Evolutionary conservation across 1,140 invertebrate genomes (phyloP), one percentile per base, ranked within the genome.

Genomic region (Hylyphantes graminicola): DNA sequence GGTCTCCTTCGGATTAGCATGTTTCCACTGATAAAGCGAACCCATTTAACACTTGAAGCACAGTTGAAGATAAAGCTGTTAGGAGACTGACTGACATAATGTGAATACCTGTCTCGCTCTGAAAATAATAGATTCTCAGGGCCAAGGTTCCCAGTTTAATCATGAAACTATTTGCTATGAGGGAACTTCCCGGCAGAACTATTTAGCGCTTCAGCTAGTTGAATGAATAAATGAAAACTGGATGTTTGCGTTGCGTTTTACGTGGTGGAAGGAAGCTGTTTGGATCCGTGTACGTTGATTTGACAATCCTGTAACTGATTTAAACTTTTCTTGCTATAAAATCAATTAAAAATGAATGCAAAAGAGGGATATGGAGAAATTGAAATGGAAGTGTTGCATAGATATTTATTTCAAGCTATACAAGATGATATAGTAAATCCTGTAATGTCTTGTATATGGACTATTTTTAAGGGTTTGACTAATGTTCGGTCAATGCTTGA

Each of bases 221-320:
- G 35, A 68, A 21, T 68, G 48, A 48, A 15, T 7, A 50, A 68
- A 68, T 68, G 35, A n/a, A 21, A 35, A 68, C 8, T 68, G 65
- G 19, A 68, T 68, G 65, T 68, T 68, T 50, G 65, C 65, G 48
- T 68, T 68, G 35, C 65, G n/a, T 19, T 68, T 35, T 68, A 35
- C 65, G 50, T 68, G 21, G 19, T 68, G 8, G 50, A 7, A 68
- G 65, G 35, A 68, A 15, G 19, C 61, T 15, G 61, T 64, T n/a
- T 4, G 17, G n/a, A 64, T 64, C 10, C 21, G n/a, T 5, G 8
- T 64, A 35, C 35, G 35, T 35, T 35, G 35, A 35, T 35, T 35
- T 35, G 35, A 35, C 35, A 35, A 35, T 35, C 35, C 2, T 1
- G 5, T 35, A 35, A 35, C 35, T 35, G 5, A 35, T 35, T 35